These are phyloP conservation scores for Heliothis peltigera DNA, from an alignment of 2,888 invertebrate genomes.

Conservation along the genomic window DNA sequence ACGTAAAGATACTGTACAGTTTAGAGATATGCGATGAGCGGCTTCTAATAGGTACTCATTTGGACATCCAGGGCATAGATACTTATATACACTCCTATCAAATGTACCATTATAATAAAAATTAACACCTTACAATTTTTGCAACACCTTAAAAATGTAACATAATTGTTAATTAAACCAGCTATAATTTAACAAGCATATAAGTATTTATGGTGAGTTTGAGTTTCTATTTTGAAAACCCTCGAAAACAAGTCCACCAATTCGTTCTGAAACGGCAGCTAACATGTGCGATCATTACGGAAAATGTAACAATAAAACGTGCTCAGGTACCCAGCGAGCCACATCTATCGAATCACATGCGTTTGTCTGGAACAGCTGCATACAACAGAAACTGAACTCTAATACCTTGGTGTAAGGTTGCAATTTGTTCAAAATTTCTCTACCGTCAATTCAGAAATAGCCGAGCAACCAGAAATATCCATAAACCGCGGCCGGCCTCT, in stretches of 20 bases:
- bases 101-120: too few species aligned
- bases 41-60: too few species aligned
- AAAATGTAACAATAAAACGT: slow-evolving; percentile 44
- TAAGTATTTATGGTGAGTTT: too few species aligned
- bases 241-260: neutral
- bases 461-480: slow-evolving; percentile 60
- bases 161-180: too few species aligned
- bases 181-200: too few species aligned
- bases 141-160: too few species aligned
- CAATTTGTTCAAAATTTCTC: slow-evolving; percentile 16
- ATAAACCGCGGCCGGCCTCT: slow-evolving; percentile 53
- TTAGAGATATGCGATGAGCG: too few species aligned
- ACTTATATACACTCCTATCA: too few species aligned
- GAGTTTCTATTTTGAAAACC: neutral
- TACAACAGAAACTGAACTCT: slow-evolving; percentile 43
- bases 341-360: slow-evolving; percentile 44
- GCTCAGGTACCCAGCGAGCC: slow-evolving; percentile 32
- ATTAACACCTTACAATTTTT: too few species aligned
- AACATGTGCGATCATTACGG: slow-evolving; percentile 11
- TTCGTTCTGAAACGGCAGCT: neutral
- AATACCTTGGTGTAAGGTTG: slow-evolving; percentile 34
- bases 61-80: too few species aligned
- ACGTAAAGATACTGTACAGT: neutral
- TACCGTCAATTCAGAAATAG: slow-evolving; percentile 53
- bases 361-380: slow-evolving; percentile 32